Conservation (phyloP, 1,140 invertebrate species). For the Pachyrhynchus sulphureomaculatus region DNA sequence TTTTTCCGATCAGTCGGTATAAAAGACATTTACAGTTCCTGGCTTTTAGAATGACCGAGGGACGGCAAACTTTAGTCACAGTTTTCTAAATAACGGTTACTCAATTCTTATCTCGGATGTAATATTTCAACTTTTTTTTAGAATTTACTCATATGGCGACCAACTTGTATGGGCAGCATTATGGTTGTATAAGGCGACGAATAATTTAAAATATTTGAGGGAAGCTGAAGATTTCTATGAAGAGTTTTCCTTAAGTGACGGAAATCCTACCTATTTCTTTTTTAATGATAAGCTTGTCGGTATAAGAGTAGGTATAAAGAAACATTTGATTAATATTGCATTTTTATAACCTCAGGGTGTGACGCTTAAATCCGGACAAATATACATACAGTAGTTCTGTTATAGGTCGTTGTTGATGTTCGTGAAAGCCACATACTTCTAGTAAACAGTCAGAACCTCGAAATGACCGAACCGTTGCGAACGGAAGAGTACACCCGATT, state of each 20-base stretch:
- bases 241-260: slow-evolving; percentile 54
- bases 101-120: too few relatives aligned
- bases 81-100: too few relatives aligned
- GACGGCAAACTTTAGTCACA: too few relatives aligned
- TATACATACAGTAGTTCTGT: too few relatives aligned
- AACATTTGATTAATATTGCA: neutral
- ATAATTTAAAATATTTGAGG: slow-evolving; percentile 56
- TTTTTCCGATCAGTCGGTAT: too few relatives aligned
- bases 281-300: slow-evolving; percentile 64
- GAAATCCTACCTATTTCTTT: slow-evolving; percentile 56
- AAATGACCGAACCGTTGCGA: too few relatives aligned
- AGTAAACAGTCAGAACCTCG: too few relatives aligned
- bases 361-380: neutral
- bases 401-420: too few relatives aligned
- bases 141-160: slow-evolving; percentile 61
- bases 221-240: slow-evolving; percentile 57
- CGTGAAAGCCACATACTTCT: too few relatives aligned
- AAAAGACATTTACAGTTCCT: too few relatives aligned
- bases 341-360: neutral
- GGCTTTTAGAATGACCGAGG: too few relatives aligned
- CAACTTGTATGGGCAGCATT: slow-evolving; percentile 64
- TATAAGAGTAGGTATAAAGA: slow-evolving; percentile 54
- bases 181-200: slow-evolving; percentile 64
- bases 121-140: slow-evolving; percentile 35
- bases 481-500: neutral